Conservation (phyloP, 1,140 invertebrate species). For the Caenorhabditis brenneri region DNA sequence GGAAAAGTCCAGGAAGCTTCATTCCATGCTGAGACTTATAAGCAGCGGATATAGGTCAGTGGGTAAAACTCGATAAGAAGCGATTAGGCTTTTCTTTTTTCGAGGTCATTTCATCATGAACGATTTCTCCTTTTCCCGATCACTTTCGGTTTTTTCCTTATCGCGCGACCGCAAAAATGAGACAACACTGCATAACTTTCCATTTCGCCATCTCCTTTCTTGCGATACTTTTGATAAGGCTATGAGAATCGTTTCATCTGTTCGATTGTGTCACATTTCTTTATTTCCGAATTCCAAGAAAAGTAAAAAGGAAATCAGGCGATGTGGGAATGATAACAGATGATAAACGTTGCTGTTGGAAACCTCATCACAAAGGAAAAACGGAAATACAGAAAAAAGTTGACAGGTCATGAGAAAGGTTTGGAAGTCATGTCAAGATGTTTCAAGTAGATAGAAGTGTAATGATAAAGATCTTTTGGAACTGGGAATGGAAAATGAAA, state of each 20-base stretch:
- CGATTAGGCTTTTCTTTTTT: conserved; percentile 40
- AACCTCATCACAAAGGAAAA: too few species aligned
- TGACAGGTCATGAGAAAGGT: too few species aligned
- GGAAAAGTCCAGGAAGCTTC: background rate
- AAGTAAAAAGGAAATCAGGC: too few species aligned
- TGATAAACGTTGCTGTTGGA: too few species aligned
- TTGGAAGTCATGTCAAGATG: too few species aligned
- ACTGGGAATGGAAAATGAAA: too few species aligned
- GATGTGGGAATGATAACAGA: too few species aligned
- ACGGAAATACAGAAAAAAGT: too few species aligned
- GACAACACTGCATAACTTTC: conserved; percentile 22
- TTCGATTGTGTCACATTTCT: background rate
- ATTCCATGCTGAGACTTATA: conserved; percentile 21
- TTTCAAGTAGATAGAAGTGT: too few species aligned
- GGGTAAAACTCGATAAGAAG: conserved; percentile 38
- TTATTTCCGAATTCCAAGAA: background rate
- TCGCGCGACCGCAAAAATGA: conserved; percentile 17
- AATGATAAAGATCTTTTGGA: too few species aligned
- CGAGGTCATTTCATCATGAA: conserved; percentile 36
- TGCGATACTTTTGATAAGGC: background rate
- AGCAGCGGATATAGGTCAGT: conserved; percentile 34
- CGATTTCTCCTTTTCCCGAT: conserved; percentile 34
- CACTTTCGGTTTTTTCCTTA: conserved; percentile 36
- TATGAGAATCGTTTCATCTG: background rate
- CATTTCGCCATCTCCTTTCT: background rate